A percentile compares a stretch with the other conserved stretches of the same genome.
Conservation (phyloP, 1,140 invertebrate species). For the Lucilia cuprina region DNA sequence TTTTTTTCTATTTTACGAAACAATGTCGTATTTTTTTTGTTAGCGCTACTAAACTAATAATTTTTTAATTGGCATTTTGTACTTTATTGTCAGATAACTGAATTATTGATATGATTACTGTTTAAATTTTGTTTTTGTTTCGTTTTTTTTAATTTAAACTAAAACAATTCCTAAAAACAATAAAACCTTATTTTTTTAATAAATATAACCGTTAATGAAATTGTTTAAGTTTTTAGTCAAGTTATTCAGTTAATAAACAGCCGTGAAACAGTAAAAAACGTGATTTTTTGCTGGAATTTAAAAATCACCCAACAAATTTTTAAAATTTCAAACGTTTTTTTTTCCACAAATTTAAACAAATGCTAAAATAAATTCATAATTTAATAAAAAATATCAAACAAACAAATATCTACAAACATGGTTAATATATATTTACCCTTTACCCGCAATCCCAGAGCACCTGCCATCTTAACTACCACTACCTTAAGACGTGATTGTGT, state of each 20-base stretch:
- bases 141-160: slow-evolving; percentile 16
- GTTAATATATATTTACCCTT: slow-evolving; percentile 12
- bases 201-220: background rate
- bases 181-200: too few species aligned
- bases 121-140: slow-evolving; percentile 20
- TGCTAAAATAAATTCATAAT: background rate
- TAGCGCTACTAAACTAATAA: slow-evolving; percentile 20
- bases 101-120: slow-evolving; percentile 25
- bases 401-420: background rate
- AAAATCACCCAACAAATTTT: background rate
- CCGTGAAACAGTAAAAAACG: slow-evolving; percentile 3
- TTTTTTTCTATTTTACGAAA: slow-evolving; percentile 12
- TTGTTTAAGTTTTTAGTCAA: background rate
- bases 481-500: background rate
- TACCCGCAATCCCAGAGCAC: background rate
- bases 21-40: background rate
- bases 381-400: background rate
- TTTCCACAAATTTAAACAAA: background rate
- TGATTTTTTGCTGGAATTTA: background rate
- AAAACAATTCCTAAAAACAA: background rate
- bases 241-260: slow-evolving; percentile 10
- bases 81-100: slow-evolving; percentile 25
- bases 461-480: background rate
- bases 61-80: slow-evolving; percentile 32
- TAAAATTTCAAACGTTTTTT: background rate